Base-by-base conservation (phyloP, 2,797 vertebrate species). In the Catamblyrhynchus diadema region DNA sequence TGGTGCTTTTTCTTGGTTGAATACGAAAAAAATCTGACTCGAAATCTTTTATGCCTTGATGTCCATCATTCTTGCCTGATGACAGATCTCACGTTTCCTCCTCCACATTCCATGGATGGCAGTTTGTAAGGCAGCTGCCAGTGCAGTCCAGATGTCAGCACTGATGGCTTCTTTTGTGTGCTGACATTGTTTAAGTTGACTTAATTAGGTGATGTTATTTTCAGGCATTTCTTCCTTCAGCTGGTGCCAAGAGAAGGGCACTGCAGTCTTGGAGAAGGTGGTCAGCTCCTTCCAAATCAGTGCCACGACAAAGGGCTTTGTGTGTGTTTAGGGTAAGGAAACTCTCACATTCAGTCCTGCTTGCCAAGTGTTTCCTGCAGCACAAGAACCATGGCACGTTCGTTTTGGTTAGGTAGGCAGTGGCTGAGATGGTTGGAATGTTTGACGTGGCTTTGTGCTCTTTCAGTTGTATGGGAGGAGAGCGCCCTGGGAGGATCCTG, bases 401-500 rank as follows among this genome's bases (percentile, higher is more conserved):
- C 5, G 0, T 48, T 18, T 28, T 3, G 10, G 13, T 19, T 21
- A 25, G 59, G 45, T 3, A 10, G 66, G 64, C 51, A 7, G n/a
- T 15, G 37, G 37, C 5, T 5, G 18, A 42, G 44, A 3, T 4
- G 21, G 28, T 23, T 2, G 54, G 8, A 35, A 6, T 2, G 4
- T 18, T 33, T 72, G 44, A 22, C 14, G 0, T 25, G 44, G 2
- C 14, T 74, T 14, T 81, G 8, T 81, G 69, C 69, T 72, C 81
- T 97, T 85, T 42, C 82, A 99, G 99, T 86, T 99, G 71, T 99
- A 99, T 0, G 99, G 99, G 42, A 98, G 99, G 92, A 98, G 99
- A 77, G 98, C 98, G 0, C 98, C 98, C 6, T 99, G 99, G 99
- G 99, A 99, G 78, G 99, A 99, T 86, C 99, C 99, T 3, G 99